Conservation (phyloP, 2,888 invertebrate species). For the Ormyrus pomaceus region DNA sequence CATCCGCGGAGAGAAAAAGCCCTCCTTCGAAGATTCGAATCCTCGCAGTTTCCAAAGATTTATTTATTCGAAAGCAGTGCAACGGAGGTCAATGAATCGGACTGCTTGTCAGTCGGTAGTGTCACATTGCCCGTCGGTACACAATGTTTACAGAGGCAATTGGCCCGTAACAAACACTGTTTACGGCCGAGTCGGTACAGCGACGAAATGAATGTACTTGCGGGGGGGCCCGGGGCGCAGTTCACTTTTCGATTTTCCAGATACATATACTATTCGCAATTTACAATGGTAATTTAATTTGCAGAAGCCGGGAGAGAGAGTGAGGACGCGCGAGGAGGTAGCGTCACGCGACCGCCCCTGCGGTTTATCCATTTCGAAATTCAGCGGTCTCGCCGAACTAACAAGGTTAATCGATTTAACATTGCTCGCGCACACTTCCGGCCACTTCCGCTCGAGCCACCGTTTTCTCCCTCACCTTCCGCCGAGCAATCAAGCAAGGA, state of each 20-base stretch:
- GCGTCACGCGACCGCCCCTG: slow-evolving; percentile 40
- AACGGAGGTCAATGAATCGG: no score
- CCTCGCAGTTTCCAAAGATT: no score
- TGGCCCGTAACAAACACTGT: neutral
- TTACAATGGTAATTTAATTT: slow-evolving; percentile 59
- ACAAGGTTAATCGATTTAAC: slow-evolving; percentile 59
- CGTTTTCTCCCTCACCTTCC: slow-evolving; percentile 14
- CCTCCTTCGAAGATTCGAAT: no score
- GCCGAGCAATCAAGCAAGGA: slow-evolving; percentile 17
- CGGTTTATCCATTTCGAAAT: slow-evolving; percentile 57
- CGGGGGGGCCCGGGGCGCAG: neutral
- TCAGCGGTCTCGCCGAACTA: slow-evolving; percentile 43
- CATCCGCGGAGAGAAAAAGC: no score
- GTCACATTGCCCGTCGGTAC: no score
- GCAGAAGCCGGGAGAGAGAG: slow-evolving; percentile 6
- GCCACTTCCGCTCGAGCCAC: slow-evolving; percentile 20
- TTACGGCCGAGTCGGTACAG: neutral
- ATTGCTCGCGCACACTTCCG: slow-evolving; percentile 44
- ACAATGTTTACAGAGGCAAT: no score
- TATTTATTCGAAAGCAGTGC: no score
- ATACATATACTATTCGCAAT: slow-evolving; percentile 36
- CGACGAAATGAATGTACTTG: neutral
- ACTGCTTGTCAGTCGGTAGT: no score
- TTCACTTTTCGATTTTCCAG: slow-evolving; percentile 47
- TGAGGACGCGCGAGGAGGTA: neutral